Conservation (phyloP, 2,797 vertebrate genomes). For the Triplophysa yarkandensis region DNA sequence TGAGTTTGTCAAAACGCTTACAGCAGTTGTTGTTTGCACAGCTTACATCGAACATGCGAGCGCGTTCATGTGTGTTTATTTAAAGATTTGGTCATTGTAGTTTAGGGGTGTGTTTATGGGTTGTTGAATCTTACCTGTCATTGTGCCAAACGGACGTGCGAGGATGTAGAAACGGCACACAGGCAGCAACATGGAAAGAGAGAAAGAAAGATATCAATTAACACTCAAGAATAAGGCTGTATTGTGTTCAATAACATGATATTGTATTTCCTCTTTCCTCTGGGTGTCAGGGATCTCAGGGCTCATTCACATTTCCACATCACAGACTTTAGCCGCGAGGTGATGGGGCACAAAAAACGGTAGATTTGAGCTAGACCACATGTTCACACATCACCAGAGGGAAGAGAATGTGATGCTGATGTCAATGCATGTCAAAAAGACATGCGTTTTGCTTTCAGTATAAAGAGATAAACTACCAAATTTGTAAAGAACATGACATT, state of each 20-base stretch:
- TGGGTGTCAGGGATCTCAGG: constrained; percentile 23
- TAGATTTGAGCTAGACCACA: constrained; percentile 16
- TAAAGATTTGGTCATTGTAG: constrained; percentile 37
- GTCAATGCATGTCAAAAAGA: not conserved
- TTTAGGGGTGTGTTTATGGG: constrained; percentile 1
- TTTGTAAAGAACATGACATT: not conserved
- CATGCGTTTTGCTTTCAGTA: not conserved
- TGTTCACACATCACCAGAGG: not conserved
- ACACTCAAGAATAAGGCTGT: constrained; percentile 18
- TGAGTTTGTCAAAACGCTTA: not conserved
- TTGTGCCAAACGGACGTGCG: constrained; percentile 38
- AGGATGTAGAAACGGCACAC: constrained; percentile 24
- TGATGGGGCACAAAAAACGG: constrained; percentile 17
- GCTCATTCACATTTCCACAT: constrained; percentile 30
- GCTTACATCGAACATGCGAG: constrained; percentile 11
- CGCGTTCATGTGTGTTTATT: not conserved
- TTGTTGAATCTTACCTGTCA: constrained; percentile 52
- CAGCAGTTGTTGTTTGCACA: not conserved
- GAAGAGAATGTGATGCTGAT: not conserved
- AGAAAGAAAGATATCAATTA: constrained; percentile 43
- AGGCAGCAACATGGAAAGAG: constrained; percentile 50
- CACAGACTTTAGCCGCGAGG: constrained; percentile 29
- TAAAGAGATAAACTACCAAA: not conserved
- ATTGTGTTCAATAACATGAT: constrained; percentile 34
- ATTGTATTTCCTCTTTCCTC: constrained; percentile 42